Evolutionary conservation across 2,113 vertebrate species (phyloP), one percentile per base, ranked within the genome.

Genomic region (Thoracochromis brauschi): DNA sequence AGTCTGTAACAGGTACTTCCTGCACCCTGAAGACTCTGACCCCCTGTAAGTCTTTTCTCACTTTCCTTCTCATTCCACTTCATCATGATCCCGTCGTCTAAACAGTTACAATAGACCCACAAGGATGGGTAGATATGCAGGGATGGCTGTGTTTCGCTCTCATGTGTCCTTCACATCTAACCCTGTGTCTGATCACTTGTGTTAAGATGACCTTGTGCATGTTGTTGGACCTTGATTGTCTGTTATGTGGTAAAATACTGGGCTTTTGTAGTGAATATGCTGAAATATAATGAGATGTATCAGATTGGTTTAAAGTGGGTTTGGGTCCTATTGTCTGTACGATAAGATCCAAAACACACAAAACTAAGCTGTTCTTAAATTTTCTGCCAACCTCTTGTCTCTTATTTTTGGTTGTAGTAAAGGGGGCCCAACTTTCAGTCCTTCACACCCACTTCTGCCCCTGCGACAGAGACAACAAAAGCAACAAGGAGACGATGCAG

Each of bases 391-490:
- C 13, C 8, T 78, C 6, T 33, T 63, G 60, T 65, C 3, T 75
- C 24, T 29, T 47, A 47, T 78, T 51, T 17, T 58, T 65, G 45
- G 1, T 4, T 90, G 31, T 58, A 95, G 85, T 87, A 98, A 97
- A 96, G 97, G 97, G 88, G 96, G 97, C 84, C 96, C 97, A 17
- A 93, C 97, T 55, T 97, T 97, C 83, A 98, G 97, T 87, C 97
- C 98, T 5, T 97, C 98, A 9, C 97, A 99, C 73, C 97, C 98
- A 2, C 95, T 99, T 7, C 94, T 99, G 85, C 98, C 98, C 3
- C 93, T 99, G 86, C 96, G 98, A 88, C 98, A 98, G 94, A 98
- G 97, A 45, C 98, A 98, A 57, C 98, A 99, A 63, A 98, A 97
- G 89, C 85, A 96, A 7, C 97, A 97, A 87, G 97, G 95, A 53